Percentiles rank a stretch among this genome's conserved stretches.
phyloP scores from a whole-genome alignment of 2,113 vertebrate species.

The Podiceps cristatus region DNA sequence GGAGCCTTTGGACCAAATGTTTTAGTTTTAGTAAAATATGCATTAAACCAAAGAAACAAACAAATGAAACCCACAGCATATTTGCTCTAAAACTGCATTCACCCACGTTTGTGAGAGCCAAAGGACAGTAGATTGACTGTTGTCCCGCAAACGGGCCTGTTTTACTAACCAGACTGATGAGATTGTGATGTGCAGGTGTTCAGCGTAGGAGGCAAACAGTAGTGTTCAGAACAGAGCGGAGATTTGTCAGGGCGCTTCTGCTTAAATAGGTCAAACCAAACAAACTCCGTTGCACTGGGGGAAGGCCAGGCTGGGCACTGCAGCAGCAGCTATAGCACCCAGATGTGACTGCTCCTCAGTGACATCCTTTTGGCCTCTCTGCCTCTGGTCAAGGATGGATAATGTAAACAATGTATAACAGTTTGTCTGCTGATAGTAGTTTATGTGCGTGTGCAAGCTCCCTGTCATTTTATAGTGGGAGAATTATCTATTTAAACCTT shows the following conservation, averaged over 20 bases:
- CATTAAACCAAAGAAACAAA: rapidly evolving
- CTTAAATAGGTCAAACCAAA: background rate
- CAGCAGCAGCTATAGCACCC: background rate
- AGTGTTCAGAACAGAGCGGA: background rate
- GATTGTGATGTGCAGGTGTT: background rate
- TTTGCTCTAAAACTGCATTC: background rate
- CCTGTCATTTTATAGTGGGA: background rate
- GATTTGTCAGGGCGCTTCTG: background rate
- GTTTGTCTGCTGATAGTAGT: background rate
- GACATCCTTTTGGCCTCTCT: background rate
- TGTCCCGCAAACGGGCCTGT: background rate
- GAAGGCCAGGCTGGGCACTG: background rate
- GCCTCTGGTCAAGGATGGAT: background rate
- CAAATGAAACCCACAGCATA: background rate
- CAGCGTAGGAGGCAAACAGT: background rate
- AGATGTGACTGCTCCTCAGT: background rate
- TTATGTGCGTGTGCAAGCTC: background rate
- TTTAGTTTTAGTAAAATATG: background rate
- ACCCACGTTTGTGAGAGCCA: background rate
- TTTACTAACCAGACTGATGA: background rate
- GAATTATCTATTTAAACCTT: background rate
- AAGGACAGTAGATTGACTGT: background rate
- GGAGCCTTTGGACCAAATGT: background rate
- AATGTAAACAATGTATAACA: background rate
- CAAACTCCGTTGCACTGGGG: background rate